phyloP scores from a whole-genome alignment of 2,888 invertebrate species.

The Muschampia plurimacula region DNA sequence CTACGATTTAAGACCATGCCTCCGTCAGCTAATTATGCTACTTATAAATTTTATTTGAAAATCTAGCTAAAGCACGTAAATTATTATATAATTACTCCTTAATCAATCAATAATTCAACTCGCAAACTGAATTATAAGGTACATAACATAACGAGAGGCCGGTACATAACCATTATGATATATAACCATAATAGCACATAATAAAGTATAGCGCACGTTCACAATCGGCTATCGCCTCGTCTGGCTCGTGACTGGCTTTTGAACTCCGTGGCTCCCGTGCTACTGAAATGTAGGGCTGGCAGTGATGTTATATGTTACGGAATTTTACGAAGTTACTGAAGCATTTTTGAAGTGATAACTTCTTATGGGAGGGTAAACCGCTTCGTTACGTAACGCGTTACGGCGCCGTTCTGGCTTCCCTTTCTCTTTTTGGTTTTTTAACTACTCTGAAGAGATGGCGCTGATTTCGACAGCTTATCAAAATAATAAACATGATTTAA shows the following conservation, averaged over 20 bases:
- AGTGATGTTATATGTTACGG: background rate
- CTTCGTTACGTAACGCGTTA: too few relatives aligned
- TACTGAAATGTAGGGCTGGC: constrained; percentile 56
- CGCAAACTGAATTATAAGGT: constrained; percentile 6
- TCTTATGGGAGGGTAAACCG: too few relatives aligned
- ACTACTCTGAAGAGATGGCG: too few relatives aligned
- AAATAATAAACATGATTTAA: background rate
- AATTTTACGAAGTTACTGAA: background rate
- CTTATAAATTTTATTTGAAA: background rate
- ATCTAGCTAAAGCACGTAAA: background rate
- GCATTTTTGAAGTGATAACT: background rate
- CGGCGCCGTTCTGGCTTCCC: too few relatives aligned
- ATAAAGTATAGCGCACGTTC: constrained; percentile 44
- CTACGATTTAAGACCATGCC: too few relatives aligned
- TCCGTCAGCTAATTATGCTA: background rate
- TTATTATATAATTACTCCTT: background rate
- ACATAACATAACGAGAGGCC: constrained; percentile 12
- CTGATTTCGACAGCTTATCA: too few relatives aligned
- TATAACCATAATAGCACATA: constrained; percentile 27
- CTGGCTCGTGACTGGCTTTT: constrained; percentile 66
- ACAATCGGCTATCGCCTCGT: constrained; percentile 57
- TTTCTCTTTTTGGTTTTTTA: background rate
- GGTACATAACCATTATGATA: constrained; percentile 23
- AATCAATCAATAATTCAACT: constrained; percentile 10
- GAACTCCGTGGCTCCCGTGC: constrained; percentile 62